Percentiles rank a stretch among this genome's conserved stretches.
phyloP scores from a whole-genome alignment of 2,113 vertebrate species.

The Galemys pyrenaicus region DNA sequence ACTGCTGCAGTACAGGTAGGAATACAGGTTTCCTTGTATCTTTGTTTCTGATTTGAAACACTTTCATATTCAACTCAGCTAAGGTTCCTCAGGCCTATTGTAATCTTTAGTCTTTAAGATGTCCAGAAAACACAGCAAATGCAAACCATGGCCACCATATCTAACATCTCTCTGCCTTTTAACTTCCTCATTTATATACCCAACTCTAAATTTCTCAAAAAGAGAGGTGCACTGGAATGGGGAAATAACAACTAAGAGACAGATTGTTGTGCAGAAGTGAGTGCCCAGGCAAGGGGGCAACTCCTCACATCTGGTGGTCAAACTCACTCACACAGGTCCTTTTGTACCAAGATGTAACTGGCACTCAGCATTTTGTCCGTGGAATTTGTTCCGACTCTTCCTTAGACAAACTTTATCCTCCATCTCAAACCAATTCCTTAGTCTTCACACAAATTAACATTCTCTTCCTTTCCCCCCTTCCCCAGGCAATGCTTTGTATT shows the following conservation, averaged over 20 bases:
- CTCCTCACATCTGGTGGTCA: not conserved
- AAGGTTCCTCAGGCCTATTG: not conserved
- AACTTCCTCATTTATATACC: not conserved
- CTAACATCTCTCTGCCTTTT: not conserved
- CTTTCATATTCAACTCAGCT: not conserved
- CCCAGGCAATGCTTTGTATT: not conserved
- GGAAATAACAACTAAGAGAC: not conserved
- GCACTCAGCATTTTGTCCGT: not conserved
- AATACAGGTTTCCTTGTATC: not conserved
- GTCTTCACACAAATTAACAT: not conserved
- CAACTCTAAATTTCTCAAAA: not conserved
- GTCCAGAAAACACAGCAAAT: not conserved
- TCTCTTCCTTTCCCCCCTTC: not conserved
- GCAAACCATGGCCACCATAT: not conserved
- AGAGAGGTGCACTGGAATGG: not conserved
- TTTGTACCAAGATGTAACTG: not conserved
- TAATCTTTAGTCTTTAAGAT: not conserved
- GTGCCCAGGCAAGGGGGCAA: not conserved
- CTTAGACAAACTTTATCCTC: not conserved
- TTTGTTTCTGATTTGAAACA: slow-evolving; percentile 5
- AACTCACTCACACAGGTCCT: not conserved
- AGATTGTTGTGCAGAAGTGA: not conserved
- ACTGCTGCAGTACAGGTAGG: too few relatives aligned
- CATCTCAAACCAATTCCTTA: not conserved
- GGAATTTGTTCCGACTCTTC: not conserved